Evolutionary conservation across 2,797 vertebrate genomes (phyloP), one percentile per base, ranked within the genome.

Genomic region (Epinephelus coioides): DNA sequence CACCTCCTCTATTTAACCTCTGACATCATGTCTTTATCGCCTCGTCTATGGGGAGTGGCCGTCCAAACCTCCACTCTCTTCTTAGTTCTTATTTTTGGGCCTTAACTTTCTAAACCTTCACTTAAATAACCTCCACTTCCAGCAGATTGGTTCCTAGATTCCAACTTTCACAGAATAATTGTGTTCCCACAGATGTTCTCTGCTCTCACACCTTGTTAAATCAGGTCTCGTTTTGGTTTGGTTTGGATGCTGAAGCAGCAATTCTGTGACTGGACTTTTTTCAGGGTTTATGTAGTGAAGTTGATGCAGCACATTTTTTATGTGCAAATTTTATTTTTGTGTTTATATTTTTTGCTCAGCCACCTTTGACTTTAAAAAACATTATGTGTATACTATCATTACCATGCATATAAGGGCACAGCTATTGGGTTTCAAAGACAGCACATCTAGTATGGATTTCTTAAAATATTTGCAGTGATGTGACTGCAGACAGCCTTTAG

Each of bases 1-100:
- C 68, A 78, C 79, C 78, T 84, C 2, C 25, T 46, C 5, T 69
- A 1, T 81, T 86, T 81, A 56, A 75, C 79, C 71, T 51, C 74
- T 57, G 73, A 76, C 78, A 30, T 81, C 73, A 27, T 38, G 78
- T 85, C 78, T 67, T 47, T 2, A 25, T 71, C 60, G 46, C 66
- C 70, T 66, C 59, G 53, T 78, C 72, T 63, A 69, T 43, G 23
- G 21, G 67, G 59, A 83, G 77, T 69, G 43, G 54, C 53, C 19
- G 14, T 55, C 54, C 60, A 11, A 64, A 66, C 19, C 21, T 34
- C 34, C 47, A 19, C 54, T 59, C 51, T 23, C 13, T 30, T 57
- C 65, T 53, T 50, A 0, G 3, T 3, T 56, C 19, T 55, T 60
- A 61, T 69, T 68, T 43, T 54, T 1, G 40, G n/a, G 12, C 25